Conservation (phyloP, 2,888 invertebrate species). For the Athalia cordata region DNA sequence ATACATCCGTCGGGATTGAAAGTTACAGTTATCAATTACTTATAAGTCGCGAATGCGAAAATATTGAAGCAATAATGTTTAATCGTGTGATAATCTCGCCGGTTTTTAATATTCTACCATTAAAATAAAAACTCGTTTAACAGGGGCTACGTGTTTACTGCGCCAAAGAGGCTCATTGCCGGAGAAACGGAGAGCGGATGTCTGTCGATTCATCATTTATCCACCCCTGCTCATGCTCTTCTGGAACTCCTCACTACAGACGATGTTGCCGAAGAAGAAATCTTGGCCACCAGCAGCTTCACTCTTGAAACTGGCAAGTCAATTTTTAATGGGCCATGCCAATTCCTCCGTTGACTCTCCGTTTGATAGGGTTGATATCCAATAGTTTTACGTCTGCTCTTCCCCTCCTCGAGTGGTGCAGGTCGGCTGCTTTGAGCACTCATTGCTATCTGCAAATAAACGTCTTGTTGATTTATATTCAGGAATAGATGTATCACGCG, state of each 20-base stretch:
- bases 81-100: no score
- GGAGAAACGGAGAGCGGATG: conserved; percentile 67
- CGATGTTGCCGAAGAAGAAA: conserved; percentile 56
- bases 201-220: conserved; percentile 68
- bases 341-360: no score
- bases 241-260: conserved; percentile 62
- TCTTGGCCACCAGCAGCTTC: conserved; percentile 58
- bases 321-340: neutral
- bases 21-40: no score
- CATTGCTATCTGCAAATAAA: neutral
- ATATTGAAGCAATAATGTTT: no score
- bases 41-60: no score
- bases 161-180: conserved; percentile 66
- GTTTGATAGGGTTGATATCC: no score
- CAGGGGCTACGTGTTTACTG: conserved; percentile 69
- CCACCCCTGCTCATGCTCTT: conserved; percentile 65
- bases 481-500: neutral
- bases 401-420: neutral
- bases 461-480: conserved; percentile 4
- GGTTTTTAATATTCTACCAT: neutral
- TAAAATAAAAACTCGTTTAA: conserved; percentile 14
- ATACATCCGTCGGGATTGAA: no score
- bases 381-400: neutral
- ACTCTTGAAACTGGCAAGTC: conserved; percentile 62
- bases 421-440: neutral